Conservation (phyloP, 2,113 vertebrate species). For the Percina caprodes region DNA sequence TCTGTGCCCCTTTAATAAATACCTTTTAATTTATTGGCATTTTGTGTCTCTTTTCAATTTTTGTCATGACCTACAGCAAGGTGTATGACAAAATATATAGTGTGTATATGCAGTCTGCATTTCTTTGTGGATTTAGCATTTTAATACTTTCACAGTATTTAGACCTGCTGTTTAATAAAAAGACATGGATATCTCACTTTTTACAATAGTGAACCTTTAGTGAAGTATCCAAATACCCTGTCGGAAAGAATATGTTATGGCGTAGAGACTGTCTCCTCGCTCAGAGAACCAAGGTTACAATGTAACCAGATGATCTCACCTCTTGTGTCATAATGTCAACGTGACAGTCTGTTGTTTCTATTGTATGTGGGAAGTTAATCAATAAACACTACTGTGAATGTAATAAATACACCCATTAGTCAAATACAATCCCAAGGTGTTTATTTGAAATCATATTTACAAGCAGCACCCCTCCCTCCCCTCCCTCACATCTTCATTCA, state of each 20-base stretch:
- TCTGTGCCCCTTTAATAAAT: too few species aligned
- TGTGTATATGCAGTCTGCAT: too few species aligned
- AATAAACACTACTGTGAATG: neutral
- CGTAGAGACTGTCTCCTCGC: neutral
- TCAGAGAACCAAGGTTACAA: neutral
- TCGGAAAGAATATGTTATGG: neutral
- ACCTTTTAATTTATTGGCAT: too few species aligned
- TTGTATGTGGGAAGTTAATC: neutral
- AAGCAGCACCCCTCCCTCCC: slow-evolving; percentile 39
- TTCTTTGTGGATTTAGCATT: too few species aligned
- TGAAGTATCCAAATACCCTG: too few species aligned
- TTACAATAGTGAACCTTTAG: too few species aligned
- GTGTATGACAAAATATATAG: too few species aligned
- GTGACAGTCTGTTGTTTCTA: neutral
- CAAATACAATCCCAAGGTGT: slow-evolving; percentile 75
- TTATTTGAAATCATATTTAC: slow-evolving; percentile 84
- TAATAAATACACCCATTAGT: neutral
- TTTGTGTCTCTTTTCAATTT: too few species aligned
- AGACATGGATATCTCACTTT: too few species aligned
- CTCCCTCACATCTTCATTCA: slow-evolving; percentile 42
- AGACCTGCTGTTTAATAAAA: too few species aligned
- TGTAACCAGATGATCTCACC: neutral
- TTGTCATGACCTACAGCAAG: too few species aligned
- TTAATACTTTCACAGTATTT: too few species aligned
- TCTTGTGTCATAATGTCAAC: neutral